Base-by-base conservation (phyloP, 2,888 invertebrate genomes). In the Drosophila neutralis region DNA sequence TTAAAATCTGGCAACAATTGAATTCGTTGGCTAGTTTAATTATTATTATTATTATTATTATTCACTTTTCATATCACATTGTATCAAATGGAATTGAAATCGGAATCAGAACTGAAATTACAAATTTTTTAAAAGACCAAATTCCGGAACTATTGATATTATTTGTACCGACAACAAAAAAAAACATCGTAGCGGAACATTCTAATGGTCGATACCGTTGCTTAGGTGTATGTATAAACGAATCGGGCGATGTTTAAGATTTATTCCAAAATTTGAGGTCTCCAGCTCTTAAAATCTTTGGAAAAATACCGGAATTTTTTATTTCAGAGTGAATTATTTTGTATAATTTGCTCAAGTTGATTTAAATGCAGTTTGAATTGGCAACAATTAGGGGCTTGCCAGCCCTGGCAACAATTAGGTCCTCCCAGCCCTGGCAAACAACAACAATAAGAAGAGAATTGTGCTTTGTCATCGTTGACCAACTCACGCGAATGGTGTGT, bases 391-490 rank as follows among this genome's bases (percentile, higher is more conserved):
- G 15, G 45, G 8, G 21, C 15, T 29, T 36, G 48, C 11, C 45
- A n/a, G 5, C n/a, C 27, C 40, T 52, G 15, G 15, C 42, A 42
- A 24, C 57, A 42, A 40, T 40, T 40, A 24, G 21, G 18, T 15
- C 11, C 4, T 31, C 7, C 56, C 33, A 54, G 21, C 53, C 35
- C 40, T 62, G 62, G 45, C 27, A 24, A 15, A 36, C 27, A 10
- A 33, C 15, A 21, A 31, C 15, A 21, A n/a, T n/a, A 13, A n/a
- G 27, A n/a, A 29, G 13, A 31, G 42, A 29, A 21, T 31, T 31
- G 52, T n/a, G 36, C 36, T 60, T 21, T 60, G 60, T 51, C 60
- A 60, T 36, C 52, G 27, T n/a, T n/a, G 15, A 35, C 21, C 48
- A 59, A 33, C 24, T 35, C 45, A 35, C 33, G 33, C 15, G 35